Evolutionary conservation across 2,888 invertebrate species (phyloP).

Genomic region (Apoda limacodes): DNA sequence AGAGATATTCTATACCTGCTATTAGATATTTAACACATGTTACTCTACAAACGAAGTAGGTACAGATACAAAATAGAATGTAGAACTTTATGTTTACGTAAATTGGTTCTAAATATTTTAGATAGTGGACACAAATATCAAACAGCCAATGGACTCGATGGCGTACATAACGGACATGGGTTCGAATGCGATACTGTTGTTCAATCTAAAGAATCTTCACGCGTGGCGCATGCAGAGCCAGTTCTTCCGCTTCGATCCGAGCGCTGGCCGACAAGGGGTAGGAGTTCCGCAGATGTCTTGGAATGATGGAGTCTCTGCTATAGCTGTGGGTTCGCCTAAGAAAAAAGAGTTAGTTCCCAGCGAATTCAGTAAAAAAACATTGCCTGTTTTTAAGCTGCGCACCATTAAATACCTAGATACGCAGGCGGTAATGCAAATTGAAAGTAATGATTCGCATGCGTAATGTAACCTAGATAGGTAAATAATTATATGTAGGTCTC

Average conservation of each 20-base stretch:
- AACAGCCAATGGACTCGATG: conserved; percentile 72
- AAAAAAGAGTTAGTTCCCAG: conserved; percentile 47
- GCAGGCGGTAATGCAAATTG: no score
- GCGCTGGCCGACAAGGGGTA: conserved; percentile 76
- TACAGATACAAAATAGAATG: no score
- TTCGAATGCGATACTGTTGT: conserved; percentile 79
- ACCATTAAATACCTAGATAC: no score
- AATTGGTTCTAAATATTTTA: conserved; percentile 27
- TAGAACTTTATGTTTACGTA: background rate
- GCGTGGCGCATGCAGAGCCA: conserved; percentile 82
- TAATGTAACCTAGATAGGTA: no score
- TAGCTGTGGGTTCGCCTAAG: conserved; percentile 69
- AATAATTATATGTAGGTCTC: no score
- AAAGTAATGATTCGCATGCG: no score
- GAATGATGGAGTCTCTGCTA: conserved; percentile 82
- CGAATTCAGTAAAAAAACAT: no score
- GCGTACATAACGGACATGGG: conserved; percentile 82
- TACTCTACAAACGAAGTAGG: no score
- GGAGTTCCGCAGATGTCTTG: conserved; percentile 83
- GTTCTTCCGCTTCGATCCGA: conserved; percentile 82
- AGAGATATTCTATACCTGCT: no score
- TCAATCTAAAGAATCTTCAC: conserved; percentile 72
- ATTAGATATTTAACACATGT: no score
- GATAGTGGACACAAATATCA: conserved; percentile 74
- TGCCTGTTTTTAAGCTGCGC: no score